Base-by-base conservation (phyloP, 2,797 vertebrate species). In the Cryptoprocta ferox region DNA sequence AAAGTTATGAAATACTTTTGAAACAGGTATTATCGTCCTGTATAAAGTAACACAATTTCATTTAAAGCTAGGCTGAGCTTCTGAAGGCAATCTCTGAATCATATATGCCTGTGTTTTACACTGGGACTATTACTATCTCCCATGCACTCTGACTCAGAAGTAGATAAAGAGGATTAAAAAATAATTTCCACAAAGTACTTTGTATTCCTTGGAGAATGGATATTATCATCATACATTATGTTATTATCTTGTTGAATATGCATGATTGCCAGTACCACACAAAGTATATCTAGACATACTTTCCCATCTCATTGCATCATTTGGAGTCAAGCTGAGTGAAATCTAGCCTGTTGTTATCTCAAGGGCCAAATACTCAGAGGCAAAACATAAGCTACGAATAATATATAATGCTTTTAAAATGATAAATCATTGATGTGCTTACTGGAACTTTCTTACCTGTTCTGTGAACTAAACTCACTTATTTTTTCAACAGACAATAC, bases 341-440 rank as follows among this genome's bases (percentile, higher is more conserved):
- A 97, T 90, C 88, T 53, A 97, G 95, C 89, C 1, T 83, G 93
- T 45, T 95, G 89, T 95, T 93, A 96, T 79, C 95, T 97, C 81
- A 97, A 97, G 68, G 78, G 59, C 89, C 93, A 97, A 97, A 97
- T 95, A 96, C 61, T 87, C 53, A 93, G 97, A 97, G 80, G 81
- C 95, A 95, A 97, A 98, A 89, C 45, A 97, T 86, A 98, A 93
- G 92, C 80, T 98, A 35, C 75, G 89, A 98, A 97, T 68, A 97
- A 95, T 35, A 88, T 91, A 92, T 35, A 59, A 87, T 56, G 92
- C 79, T 98, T 98, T 98, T 70, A 97, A 98, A 98, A 80, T 81
- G 78, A 97, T 98, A 96, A 98, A 96, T 97, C 98, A 98, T 97
- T 98, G 61, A 97, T 13, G 24, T 92, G 71, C 75, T 97, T 97